A percentile compares a stretch with the other conserved stretches of the same genome.
Conservation (phyloP, 2,888 invertebrate genomes). For the Reticulitermes lucifugus region DNA sequence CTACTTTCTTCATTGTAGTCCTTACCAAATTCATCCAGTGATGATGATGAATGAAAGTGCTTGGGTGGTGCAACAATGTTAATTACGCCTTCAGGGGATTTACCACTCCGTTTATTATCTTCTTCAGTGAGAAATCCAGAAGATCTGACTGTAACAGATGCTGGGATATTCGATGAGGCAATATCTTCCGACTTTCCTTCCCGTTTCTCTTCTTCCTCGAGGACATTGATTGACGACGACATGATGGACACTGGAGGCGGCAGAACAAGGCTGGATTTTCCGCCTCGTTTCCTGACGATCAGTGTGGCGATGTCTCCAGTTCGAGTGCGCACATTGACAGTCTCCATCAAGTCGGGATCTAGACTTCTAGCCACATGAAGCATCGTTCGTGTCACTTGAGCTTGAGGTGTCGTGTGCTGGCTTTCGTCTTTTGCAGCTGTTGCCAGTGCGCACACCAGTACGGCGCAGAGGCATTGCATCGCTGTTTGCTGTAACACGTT, state of each 20-base stretch:
- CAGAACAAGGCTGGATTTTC: conserved; percentile 64
- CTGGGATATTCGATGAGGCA: not conserved
- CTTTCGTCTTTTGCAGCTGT: not conserved
- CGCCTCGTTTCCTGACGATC: conserved; percentile 78
- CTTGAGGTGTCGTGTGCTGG: conserved; percentile 27
- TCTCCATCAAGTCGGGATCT: conserved; percentile 81
- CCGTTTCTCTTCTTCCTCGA: conserved; percentile 53
- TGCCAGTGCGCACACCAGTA: not conserved
- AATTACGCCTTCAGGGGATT: not conserved
- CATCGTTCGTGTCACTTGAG: conserved; percentile 56
- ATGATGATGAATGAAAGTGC: conserved; percentile 41
- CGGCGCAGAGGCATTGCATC: not conserved
- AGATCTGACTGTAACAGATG: not conserved
- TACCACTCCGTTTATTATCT: not conserved
- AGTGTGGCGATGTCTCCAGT: conserved; percentile 82
- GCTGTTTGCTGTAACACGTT: conserved; percentile 4
- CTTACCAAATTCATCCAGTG: not conserved
- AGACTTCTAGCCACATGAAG: conserved; percentile 67
- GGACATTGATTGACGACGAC: conserved; percentile 59
- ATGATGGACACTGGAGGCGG: conserved; percentile 44
- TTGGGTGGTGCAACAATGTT: conserved; percentile 18
- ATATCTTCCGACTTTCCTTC: not conserved
- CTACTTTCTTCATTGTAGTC: not conserved
- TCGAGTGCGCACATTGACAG: conserved; percentile 80
- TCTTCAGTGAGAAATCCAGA: not conserved